phyloP scores from a whole-genome alignment of 2,797 vertebrate genomes.

The Oreochromis grahami region DNA sequence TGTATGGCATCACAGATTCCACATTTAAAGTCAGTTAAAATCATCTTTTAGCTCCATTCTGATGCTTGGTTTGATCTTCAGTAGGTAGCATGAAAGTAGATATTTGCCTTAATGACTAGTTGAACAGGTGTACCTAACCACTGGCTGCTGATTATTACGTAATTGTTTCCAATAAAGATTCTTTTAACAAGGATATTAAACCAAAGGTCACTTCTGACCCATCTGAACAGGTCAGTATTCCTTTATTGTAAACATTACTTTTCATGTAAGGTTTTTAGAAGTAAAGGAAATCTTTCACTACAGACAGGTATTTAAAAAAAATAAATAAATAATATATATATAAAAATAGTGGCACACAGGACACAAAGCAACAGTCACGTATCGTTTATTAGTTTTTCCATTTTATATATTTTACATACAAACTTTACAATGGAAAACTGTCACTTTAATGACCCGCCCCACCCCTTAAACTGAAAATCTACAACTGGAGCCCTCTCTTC shows the following conservation, averaged over 20 bases:
- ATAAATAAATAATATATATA: too few relatives aligned
- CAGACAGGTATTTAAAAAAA: not conserved
- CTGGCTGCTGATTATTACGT: not conserved
- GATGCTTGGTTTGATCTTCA: not conserved
- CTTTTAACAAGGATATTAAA: not conserved
- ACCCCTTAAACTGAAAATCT: conserved; percentile 33
- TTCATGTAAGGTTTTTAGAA: too few relatives aligned
- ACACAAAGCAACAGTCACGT: conserved; percentile 15
- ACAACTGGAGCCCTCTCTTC: conserved; percentile 46
- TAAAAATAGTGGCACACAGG: not conserved
- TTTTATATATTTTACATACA: conserved; percentile 74
- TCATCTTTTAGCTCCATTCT: not conserved
- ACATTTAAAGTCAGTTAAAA: not conserved
- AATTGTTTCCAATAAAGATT: not conserved
- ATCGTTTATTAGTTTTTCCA: conserved; percentile 66
- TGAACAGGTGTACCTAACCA: not conserved
- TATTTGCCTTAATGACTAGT: not conserved
- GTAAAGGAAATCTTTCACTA: not conserved
- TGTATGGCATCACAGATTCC: not conserved
- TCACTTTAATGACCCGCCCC: conserved; percentile 42
- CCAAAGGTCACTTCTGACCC: not conserved
- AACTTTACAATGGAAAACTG: conserved; percentile 74
- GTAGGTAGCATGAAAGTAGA: not conserved
- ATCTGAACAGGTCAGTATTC: not conserved
- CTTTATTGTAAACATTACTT: not conserved